A percentile compares a stretch with the other conserved stretches of the same genome.
These are phyloP conservation scores for Physocephala rufipes DNA, from an alignment of 2,888 invertebrate genomes.

Conservation along the genomic window DNA sequence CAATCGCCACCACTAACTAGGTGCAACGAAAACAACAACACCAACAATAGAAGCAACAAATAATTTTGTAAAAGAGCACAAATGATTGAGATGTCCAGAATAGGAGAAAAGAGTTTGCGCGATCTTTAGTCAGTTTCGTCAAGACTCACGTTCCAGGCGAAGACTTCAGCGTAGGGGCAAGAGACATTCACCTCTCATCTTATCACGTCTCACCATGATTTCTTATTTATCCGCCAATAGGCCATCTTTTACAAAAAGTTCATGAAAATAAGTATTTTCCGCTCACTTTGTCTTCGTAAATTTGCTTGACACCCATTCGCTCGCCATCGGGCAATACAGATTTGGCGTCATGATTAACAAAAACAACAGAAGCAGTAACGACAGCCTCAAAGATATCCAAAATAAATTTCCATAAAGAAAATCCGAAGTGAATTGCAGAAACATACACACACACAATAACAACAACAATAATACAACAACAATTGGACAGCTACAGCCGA, in stretches of 20 bases:
- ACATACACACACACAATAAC: slow-evolving; percentile 30
- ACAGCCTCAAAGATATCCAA: not conserved
- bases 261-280: too few relatives aligned
- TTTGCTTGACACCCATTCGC: slow-evolving; percentile 22
- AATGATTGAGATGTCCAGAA: slow-evolving; percentile 8
- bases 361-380: slow-evolving; percentile 22
- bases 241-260: too few relatives aligned
- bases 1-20: not conserved
- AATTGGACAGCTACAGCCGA: slow-evolving; percentile 39
- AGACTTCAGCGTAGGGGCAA: too few relatives aligned
- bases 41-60: slow-evolving; percentile 21
- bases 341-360: slow-evolving; percentile 30
- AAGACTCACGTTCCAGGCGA: too few relatives aligned
- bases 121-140: not conserved
- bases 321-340: slow-evolving; percentile 27
- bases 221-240: too few relatives aligned
- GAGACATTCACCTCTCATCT: too few relatives aligned
- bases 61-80: slow-evolving; percentile 4
- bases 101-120: not conserved
- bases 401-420: not conserved
- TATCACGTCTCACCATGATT: too few relatives aligned
- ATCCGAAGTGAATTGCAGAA: not conserved
- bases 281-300: slow-evolving; percentile 24
- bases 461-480: slow-evolving; percentile 32
- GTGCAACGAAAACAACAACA: slow-evolving; percentile 11